phyloP scores from a whole-genome alignment of 2,888 invertebrate species.

The Oithona nana region DNA sequence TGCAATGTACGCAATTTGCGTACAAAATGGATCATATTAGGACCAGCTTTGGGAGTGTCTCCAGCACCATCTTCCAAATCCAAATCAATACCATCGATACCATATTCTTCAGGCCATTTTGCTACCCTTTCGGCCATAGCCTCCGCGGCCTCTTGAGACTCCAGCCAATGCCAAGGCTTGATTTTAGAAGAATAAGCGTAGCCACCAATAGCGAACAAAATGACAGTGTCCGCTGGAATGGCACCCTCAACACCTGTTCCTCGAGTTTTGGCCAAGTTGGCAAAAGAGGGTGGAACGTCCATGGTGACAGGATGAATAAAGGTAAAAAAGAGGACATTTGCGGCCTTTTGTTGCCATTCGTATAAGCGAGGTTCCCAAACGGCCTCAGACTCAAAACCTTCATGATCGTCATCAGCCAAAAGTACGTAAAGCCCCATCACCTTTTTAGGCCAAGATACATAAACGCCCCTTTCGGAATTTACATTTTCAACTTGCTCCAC shows the following conservation, averaged over 20 bases:
- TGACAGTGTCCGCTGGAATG: constrained; percentile 12
- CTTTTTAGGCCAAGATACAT: constrained; percentile 1
- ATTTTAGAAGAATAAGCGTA: constrained; percentile 14
- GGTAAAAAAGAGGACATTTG: constrained; percentile 17
- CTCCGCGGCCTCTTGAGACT: constrained; percentile 8
- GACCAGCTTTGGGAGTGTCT: constrained; percentile 4
- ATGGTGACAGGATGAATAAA: constrained; percentile 17
- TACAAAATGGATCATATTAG: constrained; percentile 16
- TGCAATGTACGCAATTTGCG: neutral
- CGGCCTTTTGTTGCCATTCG: constrained; percentile 17
- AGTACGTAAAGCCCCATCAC: constrained; percentile 14
- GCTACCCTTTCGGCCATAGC: constrained; percentile 15
- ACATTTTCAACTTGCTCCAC: constrained; percentile 2
- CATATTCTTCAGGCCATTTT: constrained; percentile 16
- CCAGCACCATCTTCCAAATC: constrained; percentile 18
- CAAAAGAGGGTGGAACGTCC: constrained; percentile 15
- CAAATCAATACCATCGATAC: constrained; percentile 14
- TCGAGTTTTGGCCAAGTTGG: constrained; percentile 7
- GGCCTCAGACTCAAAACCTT: constrained; percentile 12
- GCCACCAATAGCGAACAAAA: constrained; percentile 16
- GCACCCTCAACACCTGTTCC: constrained; percentile 5
- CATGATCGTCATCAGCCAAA: constrained; percentile 16
- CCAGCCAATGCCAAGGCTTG: constrained; percentile 17
- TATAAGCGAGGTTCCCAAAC: constrained; percentile 12
- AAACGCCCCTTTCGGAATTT: neutral